Evolutionary conservation across 2,113 vertebrate genomes (phyloP).

Genomic region (Myrmecobius fasciatus): DNA sequence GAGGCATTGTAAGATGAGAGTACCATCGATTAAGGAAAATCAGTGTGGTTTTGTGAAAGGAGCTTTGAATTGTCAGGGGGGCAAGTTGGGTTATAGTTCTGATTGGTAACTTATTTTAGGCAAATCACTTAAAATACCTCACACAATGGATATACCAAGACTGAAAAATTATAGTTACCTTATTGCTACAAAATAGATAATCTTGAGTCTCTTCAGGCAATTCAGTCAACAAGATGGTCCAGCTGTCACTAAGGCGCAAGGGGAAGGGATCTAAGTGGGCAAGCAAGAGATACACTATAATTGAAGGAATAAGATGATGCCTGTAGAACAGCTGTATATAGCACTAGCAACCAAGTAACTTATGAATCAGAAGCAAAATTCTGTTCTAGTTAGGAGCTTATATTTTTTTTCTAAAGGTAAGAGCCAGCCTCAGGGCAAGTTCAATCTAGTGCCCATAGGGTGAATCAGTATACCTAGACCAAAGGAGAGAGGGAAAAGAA

Average conservation of each 20-base stretch:
- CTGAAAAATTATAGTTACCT: neutral
- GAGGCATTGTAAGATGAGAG: neutral
- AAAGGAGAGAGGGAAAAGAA: neutral
- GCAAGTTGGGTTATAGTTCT: neutral
- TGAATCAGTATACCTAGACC: neutral
- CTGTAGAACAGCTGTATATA: neutral
- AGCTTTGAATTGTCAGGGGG: neutral
- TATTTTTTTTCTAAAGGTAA: neutral
- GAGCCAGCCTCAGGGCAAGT: neutral
- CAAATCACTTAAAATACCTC: neutral
- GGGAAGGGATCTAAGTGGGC: neutral
- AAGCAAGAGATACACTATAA: neutral
- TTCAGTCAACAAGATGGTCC: neutral
- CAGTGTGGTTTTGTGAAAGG: neutral
- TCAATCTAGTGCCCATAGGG: neutral
- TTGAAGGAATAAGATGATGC: neutral
- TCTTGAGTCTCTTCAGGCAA: neutral
- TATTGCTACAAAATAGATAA: neutral
- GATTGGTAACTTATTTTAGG: neutral
- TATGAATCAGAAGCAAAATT: neutral
- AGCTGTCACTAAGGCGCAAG: neutral
- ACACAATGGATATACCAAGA: neutral
- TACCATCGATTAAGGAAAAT: constrained; percentile 13
- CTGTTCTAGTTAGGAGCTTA: neutral
- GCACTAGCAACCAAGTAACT: neutral